These are phyloP conservation scores for Aphyosemion australe DNA, from an alignment of 2,113 vertebrate species.

Conservation along the genomic window DNA sequence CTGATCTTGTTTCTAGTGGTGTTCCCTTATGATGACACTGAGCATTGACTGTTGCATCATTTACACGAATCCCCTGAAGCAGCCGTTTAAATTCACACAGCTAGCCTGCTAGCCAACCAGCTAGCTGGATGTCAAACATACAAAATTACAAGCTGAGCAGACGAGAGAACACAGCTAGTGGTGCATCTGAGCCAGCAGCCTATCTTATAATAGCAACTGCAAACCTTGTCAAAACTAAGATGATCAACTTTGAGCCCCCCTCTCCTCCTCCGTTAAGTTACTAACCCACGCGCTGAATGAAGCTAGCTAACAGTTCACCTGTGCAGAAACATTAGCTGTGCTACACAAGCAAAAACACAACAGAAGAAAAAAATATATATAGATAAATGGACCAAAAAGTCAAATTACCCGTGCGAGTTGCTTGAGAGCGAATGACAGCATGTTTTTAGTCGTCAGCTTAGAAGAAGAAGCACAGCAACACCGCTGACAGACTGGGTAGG, in stretches of 20 bases:
- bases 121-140: neutral
- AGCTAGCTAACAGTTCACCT: constrained; percentile 23
- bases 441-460: constrained; percentile 49
- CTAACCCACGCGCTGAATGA: neutral
- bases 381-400: rapidly evolving
- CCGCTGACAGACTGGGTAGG: constrained; percentile 9
- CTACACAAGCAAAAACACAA: neutral
- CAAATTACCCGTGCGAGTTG: constrained; percentile 69
- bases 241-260: neutral
- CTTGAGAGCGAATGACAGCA: constrained; percentile 73
- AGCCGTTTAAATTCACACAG: neutral
- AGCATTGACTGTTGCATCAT: constrained; percentile 75
- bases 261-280: neutral
- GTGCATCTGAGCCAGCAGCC: neutral
- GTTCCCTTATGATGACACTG: constrained; percentile 68
- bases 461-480: constrained; percentile 17
- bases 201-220: neutral
- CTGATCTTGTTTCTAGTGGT: neutral
- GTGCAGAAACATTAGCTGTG: neutral
- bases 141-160: neutral
- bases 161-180: neutral
- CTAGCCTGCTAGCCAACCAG: constrained; percentile 35
- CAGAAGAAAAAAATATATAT: neutral
- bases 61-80: constrained; percentile 25
- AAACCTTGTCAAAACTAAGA: neutral